A percentile compares a stretch with the other conserved stretches of the same genome.
phyloP scores from a whole-genome alignment of 2,113 vertebrate genomes.

The Phasianus colchicus region DNA sequence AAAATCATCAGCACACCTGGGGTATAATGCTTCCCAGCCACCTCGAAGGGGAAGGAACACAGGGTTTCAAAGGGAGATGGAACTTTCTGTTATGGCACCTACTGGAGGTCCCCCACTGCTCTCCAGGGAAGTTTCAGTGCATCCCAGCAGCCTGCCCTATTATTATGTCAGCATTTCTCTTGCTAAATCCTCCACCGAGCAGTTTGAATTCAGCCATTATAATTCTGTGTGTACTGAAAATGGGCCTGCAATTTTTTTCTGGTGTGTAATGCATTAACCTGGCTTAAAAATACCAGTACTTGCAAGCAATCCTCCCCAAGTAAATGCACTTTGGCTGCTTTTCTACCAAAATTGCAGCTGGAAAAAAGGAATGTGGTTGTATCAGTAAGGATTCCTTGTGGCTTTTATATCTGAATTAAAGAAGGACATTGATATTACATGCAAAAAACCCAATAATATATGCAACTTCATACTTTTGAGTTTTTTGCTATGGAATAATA shows the following conservation, averaged over 20 bases:
- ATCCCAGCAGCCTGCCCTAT: not conserved
- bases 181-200: slow-evolving; percentile 20
- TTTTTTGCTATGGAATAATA: not conserved
- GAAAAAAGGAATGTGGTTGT: not conserved
- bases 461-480: not conserved
- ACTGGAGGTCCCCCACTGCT: not conserved
- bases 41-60: not conserved
- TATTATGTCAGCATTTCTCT: slow-evolving; percentile 45
- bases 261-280: not conserved
- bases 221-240: slow-evolving; percentile 19
- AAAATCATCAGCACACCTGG: slow-evolving; percentile 10
- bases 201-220: not conserved
- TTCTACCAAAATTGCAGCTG: not conserved
- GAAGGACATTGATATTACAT: not conserved
- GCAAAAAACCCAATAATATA: not conserved
- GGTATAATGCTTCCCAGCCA: not conserved
- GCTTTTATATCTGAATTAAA: not conserved
- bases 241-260: not conserved
- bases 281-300: not conserved
- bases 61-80: not conserved
- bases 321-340: not conserved
- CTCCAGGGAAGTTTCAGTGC: slow-evolving; percentile 9
- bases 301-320: not conserved
- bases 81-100: not conserved
- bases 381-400: not conserved